Conservation (phyloP, 2,113 vertebrate species). For the Pachyramphus minor region DNA sequence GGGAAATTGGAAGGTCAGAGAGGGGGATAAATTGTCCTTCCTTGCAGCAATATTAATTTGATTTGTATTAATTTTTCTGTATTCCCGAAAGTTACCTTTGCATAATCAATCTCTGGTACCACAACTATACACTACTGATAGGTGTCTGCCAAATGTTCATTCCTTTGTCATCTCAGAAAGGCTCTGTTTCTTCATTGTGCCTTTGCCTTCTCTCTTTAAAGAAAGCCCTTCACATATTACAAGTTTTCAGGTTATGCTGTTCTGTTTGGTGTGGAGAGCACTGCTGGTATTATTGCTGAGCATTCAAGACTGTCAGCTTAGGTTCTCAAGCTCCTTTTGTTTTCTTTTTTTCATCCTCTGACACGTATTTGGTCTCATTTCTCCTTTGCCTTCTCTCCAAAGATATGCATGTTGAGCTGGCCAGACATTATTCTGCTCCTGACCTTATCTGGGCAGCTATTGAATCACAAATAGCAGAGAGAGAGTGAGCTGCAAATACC, state of each 20-base stretch:
- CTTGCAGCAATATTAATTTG: background rate
- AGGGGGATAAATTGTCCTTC: background rate
- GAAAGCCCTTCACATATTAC: background rate
- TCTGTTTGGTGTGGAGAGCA: background rate
- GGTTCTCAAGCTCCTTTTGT: background rate
- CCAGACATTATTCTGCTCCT: background rate
- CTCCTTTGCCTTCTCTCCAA: background rate
- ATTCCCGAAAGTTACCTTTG: background rate
- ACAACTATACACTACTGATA: background rate
- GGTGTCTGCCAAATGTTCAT: background rate
- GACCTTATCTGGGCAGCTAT: background rate
- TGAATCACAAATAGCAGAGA: background rate
- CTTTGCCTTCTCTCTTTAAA: no score
- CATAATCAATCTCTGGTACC: background rate
- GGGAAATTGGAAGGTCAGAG: background rate
- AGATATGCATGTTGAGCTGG: background rate
- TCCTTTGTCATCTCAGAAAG: background rate
- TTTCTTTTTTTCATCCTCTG: background rate
- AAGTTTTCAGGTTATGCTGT: background rate
- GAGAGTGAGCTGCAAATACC: fast-evolving
- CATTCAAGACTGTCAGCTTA: background rate
- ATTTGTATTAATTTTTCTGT: background rate
- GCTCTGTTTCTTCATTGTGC: background rate
- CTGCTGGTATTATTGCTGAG: background rate
- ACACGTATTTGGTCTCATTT: background rate